phyloP scores from a whole-genome alignment of 2,113 vertebrate species.

The Amphiprion ocellaris region DNA sequence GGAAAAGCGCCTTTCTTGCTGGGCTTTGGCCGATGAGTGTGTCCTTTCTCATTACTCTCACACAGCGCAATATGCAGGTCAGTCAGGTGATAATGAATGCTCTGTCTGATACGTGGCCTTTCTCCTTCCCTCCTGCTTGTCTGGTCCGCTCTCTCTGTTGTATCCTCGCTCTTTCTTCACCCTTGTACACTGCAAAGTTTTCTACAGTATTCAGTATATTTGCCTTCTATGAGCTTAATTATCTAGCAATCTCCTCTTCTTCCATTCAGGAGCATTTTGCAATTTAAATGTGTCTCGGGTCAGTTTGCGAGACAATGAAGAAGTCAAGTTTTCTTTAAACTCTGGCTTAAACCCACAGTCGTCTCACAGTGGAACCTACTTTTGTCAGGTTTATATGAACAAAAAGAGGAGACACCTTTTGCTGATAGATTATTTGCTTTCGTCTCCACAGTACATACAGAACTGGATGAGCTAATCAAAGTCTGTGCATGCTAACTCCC shows the following conservation, averaged over 20 bases:
- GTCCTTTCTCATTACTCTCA: slow-evolving; percentile 80
- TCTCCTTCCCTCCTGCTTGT: slow-evolving; percentile 55
- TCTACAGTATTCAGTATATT: slow-evolving; percentile 16
- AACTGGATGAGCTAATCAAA: slow-evolving; percentile 43
- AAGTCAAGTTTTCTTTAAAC: slow-evolving; percentile 33
- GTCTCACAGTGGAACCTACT: neutral
- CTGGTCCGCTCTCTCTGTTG: slow-evolving; percentile 35
- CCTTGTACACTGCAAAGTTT: slow-evolving; percentile 9
- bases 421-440: slow-evolving; percentile 32
- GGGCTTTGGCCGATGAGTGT: slow-evolving; percentile 71
- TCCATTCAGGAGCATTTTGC: slow-evolving; percentile 1
- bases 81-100: slow-evolving; percentile 80
- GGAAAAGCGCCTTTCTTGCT: slow-evolving; percentile 71
- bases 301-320: slow-evolving; percentile 33
- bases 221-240: slow-evolving; percentile 39
- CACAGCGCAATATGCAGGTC: slow-evolving; percentile 73
- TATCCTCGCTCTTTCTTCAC: slow-evolving; percentile 33
- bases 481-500: slow-evolving; percentile 36
- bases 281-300: slow-evolving; percentile 30
- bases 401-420: slow-evolving; percentile 13
- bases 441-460: neutral
- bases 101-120: slow-evolving; percentile 72
- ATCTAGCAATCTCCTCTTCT: slow-evolving; percentile 3
- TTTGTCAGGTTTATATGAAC: slow-evolving; percentile 26
- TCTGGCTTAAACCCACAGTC: slow-evolving; percentile 6